phyloP scores from a whole-genome alignment of 2,888 invertebrate species.

The Desoria tigrina region DNA sequence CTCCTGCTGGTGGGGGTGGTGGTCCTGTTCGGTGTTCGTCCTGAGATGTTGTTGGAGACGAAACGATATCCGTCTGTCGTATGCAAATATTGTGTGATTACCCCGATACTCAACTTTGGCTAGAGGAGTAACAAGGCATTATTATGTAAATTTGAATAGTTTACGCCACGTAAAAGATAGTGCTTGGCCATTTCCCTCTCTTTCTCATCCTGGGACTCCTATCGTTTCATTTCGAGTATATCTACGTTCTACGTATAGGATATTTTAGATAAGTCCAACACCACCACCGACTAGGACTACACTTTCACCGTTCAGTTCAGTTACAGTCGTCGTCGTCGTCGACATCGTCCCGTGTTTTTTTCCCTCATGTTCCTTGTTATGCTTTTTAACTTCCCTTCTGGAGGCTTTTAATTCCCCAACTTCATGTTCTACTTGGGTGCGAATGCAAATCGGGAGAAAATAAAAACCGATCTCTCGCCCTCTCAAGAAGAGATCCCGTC shows the following conservation, averaged over 20 bases:
- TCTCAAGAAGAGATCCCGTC: slow-evolving; percentile 31
- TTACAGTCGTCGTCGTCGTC: too few relatives aligned
- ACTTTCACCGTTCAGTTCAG: too few relatives aligned
- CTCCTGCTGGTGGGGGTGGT: background rate
- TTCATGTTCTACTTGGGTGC: slow-evolving; percentile 54
- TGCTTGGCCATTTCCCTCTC: slow-evolving; percentile 35
- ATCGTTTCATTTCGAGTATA: too few relatives aligned
- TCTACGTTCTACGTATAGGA: too few relatives aligned
- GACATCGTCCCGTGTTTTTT: slow-evolving; percentile 5
- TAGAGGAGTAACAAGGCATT: slow-evolving; percentile 52
- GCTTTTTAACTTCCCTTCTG: slow-evolving; percentile 50
- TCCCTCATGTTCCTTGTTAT: slow-evolving; percentile 22
- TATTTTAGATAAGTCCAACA: too few relatives aligned
- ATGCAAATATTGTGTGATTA: slow-evolving; percentile 54
- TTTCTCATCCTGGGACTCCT: slow-evolving; percentile 2
- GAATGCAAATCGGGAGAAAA: slow-evolving; percentile 50
- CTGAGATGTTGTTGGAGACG: slow-evolving; percentile 20
- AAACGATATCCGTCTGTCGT: slow-evolving; percentile 53
- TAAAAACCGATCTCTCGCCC: slow-evolving; percentile 45
- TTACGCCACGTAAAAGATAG: slow-evolving; percentile 54
- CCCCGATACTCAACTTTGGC: slow-evolving; percentile 50
- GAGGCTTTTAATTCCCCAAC: slow-evolving; percentile 53
- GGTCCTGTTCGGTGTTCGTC: background rate
- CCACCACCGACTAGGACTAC: too few relatives aligned
- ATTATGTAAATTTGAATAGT: slow-evolving; percentile 54